A percentile compares a stretch with the other conserved stretches of the same genome.
Conservation (phyloP, 2,888 invertebrate genomes). For the Gymnocheta viridis region DNA sequence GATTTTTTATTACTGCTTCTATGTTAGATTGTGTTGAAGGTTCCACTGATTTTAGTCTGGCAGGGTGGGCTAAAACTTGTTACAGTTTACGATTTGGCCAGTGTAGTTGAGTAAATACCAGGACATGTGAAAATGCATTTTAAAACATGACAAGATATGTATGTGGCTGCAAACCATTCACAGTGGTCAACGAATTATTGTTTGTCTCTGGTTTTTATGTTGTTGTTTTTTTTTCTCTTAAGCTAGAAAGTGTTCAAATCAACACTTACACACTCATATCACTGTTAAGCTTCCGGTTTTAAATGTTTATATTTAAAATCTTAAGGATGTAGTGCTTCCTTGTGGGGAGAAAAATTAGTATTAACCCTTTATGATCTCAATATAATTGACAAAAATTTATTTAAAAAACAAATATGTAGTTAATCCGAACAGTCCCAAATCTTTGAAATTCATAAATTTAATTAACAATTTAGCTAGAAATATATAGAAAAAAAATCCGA, state of each 20-base stretch:
- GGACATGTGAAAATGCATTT: constrained; percentile 43
- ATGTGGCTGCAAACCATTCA: constrained; percentile 2
- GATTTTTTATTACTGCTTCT: neutral
- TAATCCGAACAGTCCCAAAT: too few species aligned
- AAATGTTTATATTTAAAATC: constrained; percentile 38
- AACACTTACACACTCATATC: constrained; percentile 24
- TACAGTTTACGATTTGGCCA: constrained; percentile 31
- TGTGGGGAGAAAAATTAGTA: neutral
- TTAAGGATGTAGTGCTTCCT: neutral
- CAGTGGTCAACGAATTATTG: constrained; percentile 68
- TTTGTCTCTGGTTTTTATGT: constrained; percentile 39
- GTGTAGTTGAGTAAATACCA: constrained; percentile 3
- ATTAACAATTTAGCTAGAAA: neutral
- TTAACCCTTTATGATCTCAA: constrained; percentile 36
- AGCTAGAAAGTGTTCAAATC: constrained; percentile 12
- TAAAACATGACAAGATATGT: constrained; percentile 8
- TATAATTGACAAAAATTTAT: too few species aligned
- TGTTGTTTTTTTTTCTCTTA: neutral
- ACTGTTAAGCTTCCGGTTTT: constrained; percentile 60
- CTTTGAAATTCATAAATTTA: neutral
- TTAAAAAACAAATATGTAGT: neutral
- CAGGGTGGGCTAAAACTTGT: constrained; percentile 8
- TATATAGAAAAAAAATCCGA: neutral
- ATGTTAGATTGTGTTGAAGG: neutral
- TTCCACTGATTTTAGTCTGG: neutral